These are phyloP conservation scores for Danio choprae DNA, from an alignment of 2,797 vertebrate species.

Conservation along the genomic window DNA sequence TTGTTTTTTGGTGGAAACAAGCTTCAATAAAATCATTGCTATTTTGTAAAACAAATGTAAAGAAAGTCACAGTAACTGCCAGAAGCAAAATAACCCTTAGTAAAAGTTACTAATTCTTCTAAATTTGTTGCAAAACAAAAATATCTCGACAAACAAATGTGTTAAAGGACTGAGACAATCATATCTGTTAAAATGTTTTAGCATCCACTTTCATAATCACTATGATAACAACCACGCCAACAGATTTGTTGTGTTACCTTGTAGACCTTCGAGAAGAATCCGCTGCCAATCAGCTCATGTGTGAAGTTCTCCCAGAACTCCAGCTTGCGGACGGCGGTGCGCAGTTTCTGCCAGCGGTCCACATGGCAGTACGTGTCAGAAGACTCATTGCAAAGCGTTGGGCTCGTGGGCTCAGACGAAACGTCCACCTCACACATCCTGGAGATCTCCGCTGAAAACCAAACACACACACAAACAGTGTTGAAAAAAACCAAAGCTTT, in stretches of 20 bases:
- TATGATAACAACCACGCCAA: background rate
- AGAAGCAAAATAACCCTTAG: too few species aligned
- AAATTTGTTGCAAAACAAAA: too few species aligned
- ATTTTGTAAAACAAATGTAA: too few species aligned
- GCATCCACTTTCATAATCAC: background rate
- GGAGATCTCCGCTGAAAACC: conserved; percentile 71
- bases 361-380: conserved; percentile 74
- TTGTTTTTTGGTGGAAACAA: too few species aligned
- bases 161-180: too few species aligned
- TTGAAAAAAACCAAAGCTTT: conserved; percentile 38
- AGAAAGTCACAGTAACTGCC: too few species aligned
- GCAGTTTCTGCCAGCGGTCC: conserved; percentile 88
- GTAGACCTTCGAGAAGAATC: conserved; percentile 91
- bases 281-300: conserved; percentile 83
- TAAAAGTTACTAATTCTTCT: too few species aligned
- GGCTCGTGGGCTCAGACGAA: conserved; percentile 76
- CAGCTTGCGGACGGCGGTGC: conserved; percentile 85
- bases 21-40: too few species aligned
- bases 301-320: conserved; percentile 92
- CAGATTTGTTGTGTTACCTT: conserved; percentile 78
- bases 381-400: conserved; percentile 71
- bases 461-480: conserved; percentile 24
- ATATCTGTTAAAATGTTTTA: background rate
- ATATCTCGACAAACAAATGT: too few species aligned
- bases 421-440: conserved; percentile 78